phyloP scores from a whole-genome alignment of 2,797 vertebrate species.

The Clangula hyemalis region DNA sequence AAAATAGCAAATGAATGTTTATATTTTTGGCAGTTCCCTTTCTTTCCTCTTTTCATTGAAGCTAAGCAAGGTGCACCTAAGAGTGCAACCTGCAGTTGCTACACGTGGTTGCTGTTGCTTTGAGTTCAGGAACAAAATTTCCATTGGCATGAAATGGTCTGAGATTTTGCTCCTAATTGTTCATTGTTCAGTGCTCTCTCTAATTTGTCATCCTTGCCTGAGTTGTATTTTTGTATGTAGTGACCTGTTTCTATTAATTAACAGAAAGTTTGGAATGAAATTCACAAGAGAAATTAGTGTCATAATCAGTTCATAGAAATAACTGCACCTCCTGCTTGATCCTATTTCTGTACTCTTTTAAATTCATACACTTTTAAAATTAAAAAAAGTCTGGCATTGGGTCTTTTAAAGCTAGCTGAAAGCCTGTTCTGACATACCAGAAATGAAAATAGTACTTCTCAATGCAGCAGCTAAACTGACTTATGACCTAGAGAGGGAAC shows the following conservation, averaged over 20 bases:
- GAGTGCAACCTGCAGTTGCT: not conserved
- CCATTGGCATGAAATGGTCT: not conserved
- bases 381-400: not conserved
- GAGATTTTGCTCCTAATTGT: not conserved
- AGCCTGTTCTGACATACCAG: not conserved
- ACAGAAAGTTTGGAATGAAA: not conserved
- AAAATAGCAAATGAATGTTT: not conserved
- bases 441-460: not conserved
- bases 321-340: conserved; percentile 19
- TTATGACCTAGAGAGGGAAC: not conserved
- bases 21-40: not conserved
- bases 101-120: not conserved
- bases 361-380: not conserved
- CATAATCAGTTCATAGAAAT: not conserved
- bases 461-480: not conserved
- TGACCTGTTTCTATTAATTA: not conserved
- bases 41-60: not conserved
- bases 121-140: not conserved
- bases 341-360: not conserved
- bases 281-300: not conserved
- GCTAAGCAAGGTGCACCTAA: rapidly evolving
- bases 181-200: rapidly evolving
- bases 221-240: not conserved
- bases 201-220: rapidly evolving
- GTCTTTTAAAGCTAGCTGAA: not conserved